Percentiles rank a stretch among this genome's conserved stretches.
These are phyloP conservation scores for Gavia stellata DNA, from an alignment of 2,113 vertebrate genomes.

Conservation along the genomic window DNA sequence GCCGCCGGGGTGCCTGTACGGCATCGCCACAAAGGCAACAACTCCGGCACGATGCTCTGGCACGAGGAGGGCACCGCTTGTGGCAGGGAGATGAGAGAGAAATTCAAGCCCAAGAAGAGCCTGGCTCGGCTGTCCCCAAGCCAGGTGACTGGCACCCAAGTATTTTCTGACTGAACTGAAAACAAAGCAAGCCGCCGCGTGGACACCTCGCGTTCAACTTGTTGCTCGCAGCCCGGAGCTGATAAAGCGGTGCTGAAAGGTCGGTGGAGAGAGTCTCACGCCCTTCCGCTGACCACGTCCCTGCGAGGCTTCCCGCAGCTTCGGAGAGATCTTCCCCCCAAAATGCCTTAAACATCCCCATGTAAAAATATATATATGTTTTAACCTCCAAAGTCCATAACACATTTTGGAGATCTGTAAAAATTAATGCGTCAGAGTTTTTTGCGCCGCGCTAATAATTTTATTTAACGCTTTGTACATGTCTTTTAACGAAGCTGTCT, in stretches of 20 bases:
- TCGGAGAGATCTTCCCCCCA: neutral
- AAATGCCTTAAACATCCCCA: neutral
- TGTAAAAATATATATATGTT: no score
- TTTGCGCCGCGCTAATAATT: neutral
- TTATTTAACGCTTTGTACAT: neutral
- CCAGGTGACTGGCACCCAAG: neutral
- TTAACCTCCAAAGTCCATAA: neutral
- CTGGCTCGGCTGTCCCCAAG: neutral
- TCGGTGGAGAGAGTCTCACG: neutral
- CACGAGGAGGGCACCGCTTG: no score
- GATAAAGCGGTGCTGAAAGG: neutral
- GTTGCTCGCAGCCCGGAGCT: neutral
- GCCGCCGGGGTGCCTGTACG: accelerated
- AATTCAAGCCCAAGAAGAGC: neutral
- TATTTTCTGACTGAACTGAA: neutral
- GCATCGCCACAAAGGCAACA: accelerated
- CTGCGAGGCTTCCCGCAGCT: neutral
- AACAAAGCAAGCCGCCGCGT: neutral
- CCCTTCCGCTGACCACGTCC: accelerated
- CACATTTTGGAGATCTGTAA: neutral
- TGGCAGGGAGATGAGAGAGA: neutral
- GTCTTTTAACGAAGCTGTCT: neutral
- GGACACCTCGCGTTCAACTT: neutral
- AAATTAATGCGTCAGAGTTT: neutral
- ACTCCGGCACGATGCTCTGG: accelerated